Conservation (phyloP, 2,113 vertebrate genomes). For the Percina caprodes region DNA sequence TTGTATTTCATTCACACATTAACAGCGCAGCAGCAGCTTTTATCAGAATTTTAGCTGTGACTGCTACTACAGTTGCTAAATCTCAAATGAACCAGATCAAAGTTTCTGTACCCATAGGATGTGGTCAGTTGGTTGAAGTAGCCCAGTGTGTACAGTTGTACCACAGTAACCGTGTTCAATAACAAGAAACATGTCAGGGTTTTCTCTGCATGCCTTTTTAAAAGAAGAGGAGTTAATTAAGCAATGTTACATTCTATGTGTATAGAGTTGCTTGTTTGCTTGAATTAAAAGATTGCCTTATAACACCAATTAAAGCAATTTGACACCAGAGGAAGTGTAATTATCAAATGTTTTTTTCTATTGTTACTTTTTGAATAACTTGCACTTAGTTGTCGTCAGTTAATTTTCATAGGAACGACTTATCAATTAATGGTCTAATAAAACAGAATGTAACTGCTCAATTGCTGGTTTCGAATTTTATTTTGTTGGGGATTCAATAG, state of each 20-base stretch:
- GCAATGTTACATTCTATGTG: constrained; percentile 7
- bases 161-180: constrained; percentile 7
- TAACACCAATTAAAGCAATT: neutral
- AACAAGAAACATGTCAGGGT: constrained; percentile 20
- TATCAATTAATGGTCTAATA: constrained; percentile 11
- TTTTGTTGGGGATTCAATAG: neutral
- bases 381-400: neutral
- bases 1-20: constrained; percentile 44
- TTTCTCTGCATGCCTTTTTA: neutral
- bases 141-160: neutral
- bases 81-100: constrained; percentile 36
- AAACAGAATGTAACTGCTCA: neutral
- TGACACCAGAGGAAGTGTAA: neutral
- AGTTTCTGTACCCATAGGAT: constrained; percentile 32
- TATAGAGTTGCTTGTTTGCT: neutral
- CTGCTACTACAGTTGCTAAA: constrained; percentile 30
- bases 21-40: constrained; percentile 39
- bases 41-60: constrained; percentile 42
- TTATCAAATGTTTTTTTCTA: neutral
- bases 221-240: constrained; percentile 15
- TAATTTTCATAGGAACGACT: neutral
- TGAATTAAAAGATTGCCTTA: neutral
- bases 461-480: neutral
- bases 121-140: constrained; percentile 25
- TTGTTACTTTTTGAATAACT: neutral